Evolutionary conservation across 2,113 vertebrate genomes (phyloP), one percentile per base, ranked within the genome.

Genomic region (Pao palembangensis): DNA sequence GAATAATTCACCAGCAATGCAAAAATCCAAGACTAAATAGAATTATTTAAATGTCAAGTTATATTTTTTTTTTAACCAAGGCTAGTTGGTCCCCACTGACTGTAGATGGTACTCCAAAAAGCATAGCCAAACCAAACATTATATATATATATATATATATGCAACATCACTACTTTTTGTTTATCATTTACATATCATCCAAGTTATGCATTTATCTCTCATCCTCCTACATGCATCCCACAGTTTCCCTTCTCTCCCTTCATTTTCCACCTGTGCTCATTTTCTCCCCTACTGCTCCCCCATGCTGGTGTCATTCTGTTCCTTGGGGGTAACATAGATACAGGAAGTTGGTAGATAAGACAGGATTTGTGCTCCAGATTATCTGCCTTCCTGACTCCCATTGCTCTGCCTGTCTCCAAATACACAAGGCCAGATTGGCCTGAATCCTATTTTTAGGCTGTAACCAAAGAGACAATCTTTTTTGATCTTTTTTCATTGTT

Each of bases 321-420:
- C 79, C 73, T 74, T 64, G 14, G 68, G 25, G 77, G 80, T 67
- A 71, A 74, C 79, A 53, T 0, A 62, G 73, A 77, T 65, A 67
- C 84, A 85, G 87, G 87, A 88, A 89, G 88, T 86, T 71, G 78
- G 64, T 60, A 69, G 88, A 88, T 87, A 90, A 90, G 75, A 86
- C 86, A 80, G 86, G 86, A 88, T 83, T 88, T 88, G 83, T 79
- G 85, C 76, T 81, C 75, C 57, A 84, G 88, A 90, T 89, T 87
- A 90, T 85, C 89, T 78, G 76, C 78, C 79, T 83, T 75, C 76
- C 82, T 76, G 65, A 51, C 74, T 82, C 80, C 48, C 64, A 17
- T 73, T 19, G 46, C 73, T 54, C 64, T 66, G 69, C 52, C 66
- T 64, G 67, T 61, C 51, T 76, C 69, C 64, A 54, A 75, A 75